Evolutionary conservation across 2,113 vertebrate genomes (phyloP).

Genomic region (Hippocampus mohnikei): DNA sequence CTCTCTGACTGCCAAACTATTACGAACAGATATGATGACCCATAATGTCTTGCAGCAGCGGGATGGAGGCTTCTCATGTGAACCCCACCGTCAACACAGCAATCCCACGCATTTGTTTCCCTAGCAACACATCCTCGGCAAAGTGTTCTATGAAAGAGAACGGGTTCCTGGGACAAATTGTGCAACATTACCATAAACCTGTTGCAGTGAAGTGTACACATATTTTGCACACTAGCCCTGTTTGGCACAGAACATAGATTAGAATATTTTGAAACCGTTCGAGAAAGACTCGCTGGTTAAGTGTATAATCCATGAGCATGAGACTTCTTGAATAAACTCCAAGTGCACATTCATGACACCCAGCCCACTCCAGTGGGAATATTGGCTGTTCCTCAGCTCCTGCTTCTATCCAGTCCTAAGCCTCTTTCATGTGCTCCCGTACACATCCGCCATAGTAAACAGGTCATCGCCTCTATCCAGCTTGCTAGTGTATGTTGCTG

Average conservation of each 20-base stretch:
- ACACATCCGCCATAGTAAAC: slow-evolving; percentile 3
- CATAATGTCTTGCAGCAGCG: slow-evolving; percentile 15
- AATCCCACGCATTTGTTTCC: slow-evolving; percentile 28
- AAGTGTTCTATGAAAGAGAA: slow-evolving; percentile 29
- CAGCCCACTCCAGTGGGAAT: slow-evolving; percentile 1
- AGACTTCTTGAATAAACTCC: slow-evolving; percentile 39
- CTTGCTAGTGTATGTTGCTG: not conserved
- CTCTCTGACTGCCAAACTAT: slow-evolving; percentile 21
- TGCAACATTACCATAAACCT: slow-evolving; percentile 14
- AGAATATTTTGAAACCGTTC: slow-evolving; percentile 40
- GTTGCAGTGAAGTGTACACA: slow-evolving; percentile 6
- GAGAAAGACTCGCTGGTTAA: slow-evolving; percentile 27
- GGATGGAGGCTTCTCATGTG: slow-evolving; percentile 5
- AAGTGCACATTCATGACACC: slow-evolving; percentile 26
- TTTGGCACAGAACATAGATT: slow-evolving; percentile 35
- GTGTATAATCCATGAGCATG: slow-evolving; percentile 40
- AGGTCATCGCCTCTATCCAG: not conserved
- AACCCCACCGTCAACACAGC: slow-evolving; percentile 16
- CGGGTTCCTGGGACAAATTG: slow-evolving; percentile 2
- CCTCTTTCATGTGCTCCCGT: not conserved
- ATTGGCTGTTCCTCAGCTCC: not conserved
- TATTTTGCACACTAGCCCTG: slow-evolving; percentile 9
- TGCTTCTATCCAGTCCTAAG: slow-evolving; percentile 1
- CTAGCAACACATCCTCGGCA: slow-evolving; percentile 15
- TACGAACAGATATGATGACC: slow-evolving; percentile 17